Percentiles rank a stretch among this genome's conserved stretches.
Evolutionary conservation across 1,140 invertebrate species (phyloP).

Genomic region (Anagrus nilaparvatae): DNA sequence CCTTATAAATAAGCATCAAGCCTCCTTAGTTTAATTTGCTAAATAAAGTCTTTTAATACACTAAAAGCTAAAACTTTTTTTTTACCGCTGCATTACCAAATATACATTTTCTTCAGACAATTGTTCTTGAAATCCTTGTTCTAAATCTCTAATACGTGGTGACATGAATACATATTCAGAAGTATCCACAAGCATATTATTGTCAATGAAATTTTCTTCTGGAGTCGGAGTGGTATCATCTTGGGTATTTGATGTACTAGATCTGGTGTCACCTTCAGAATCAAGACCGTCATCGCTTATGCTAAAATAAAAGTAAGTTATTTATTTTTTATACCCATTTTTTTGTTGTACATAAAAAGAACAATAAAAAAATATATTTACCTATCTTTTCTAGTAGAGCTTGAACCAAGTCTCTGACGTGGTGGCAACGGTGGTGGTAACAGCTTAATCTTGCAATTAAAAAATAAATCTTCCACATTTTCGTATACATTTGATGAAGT

Average conservation of each 20-base stretch:
- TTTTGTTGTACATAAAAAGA: background rate
- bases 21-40: no score
- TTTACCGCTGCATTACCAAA: conserved; percentile 29
- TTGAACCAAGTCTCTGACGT: conserved; percentile 25
- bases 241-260: conserved; percentile 24
- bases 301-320: conserved; percentile 12
- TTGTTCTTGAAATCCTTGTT: conserved; percentile 20
- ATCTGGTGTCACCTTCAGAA: conserved; percentile 26
- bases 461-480: conserved; percentile 25
- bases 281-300: conserved; percentile 29
- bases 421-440: conserved; percentile 39
- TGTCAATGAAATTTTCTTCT: conserved; percentile 16
- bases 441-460: conserved; percentile 17
- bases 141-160: conserved; percentile 28
- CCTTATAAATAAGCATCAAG: no score
- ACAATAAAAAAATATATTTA: conserved; percentile 12
- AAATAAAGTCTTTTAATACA: background rate
- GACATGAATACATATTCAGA: conserved; percentile 39
- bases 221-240: conserved; percentile 23
- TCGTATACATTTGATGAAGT: conserved; percentile 28
- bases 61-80: background rate
- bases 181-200: conserved; percentile 19
- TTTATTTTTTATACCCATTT: background rate
- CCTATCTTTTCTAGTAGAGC: conserved; percentile 27
- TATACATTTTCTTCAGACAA: conserved; percentile 30